Evolutionary conservation across 2,113 vertebrate species (phyloP).

Genomic region (Phyllostomus hastatus): DNA sequence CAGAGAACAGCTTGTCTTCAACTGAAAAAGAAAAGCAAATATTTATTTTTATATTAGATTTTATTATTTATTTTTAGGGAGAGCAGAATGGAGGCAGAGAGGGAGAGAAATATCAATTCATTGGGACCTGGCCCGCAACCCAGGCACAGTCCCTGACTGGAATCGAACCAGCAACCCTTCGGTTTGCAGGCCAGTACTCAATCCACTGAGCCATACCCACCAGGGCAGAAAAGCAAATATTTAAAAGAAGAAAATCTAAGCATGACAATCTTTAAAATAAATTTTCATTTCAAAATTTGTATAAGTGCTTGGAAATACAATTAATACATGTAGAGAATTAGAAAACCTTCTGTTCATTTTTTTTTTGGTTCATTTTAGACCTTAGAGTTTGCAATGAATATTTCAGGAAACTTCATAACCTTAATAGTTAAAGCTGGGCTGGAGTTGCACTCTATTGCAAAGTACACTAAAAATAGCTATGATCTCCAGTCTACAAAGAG

Average conservation of each 20-base stretch:
- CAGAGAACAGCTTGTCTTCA: not conserved
- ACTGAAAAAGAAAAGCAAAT: not conserved
- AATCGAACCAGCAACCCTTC: too few relatives aligned
- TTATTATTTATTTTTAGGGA: too few relatives aligned
- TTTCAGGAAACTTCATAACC: not conserved
- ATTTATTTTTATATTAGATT: too few relatives aligned
- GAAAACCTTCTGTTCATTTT: not conserved
- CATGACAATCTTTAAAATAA: not conserved
- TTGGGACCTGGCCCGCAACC: too few relatives aligned
- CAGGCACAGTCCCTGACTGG: too few relatives aligned
- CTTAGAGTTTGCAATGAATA: not conserved
- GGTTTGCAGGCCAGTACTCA: too few relatives aligned
- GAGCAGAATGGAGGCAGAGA: too few relatives aligned
- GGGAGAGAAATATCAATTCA: too few relatives aligned
- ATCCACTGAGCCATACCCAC: too few relatives aligned
- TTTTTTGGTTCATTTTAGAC: not conserved
- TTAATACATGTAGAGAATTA: not conserved
- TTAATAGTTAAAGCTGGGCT: not conserved
- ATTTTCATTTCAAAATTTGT: not conserved
- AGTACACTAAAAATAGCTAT: not conserved
- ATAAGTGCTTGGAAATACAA: not conserved
- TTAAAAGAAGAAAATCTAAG: slow-evolving; percentile 3
- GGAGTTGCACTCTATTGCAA: not conserved
- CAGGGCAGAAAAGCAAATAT: not conserved
- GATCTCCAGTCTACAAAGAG: not conserved